phyloP scores from a whole-genome alignment of 2,797 vertebrate genomes.

The Parauchenoglanis punctatus region DNA sequence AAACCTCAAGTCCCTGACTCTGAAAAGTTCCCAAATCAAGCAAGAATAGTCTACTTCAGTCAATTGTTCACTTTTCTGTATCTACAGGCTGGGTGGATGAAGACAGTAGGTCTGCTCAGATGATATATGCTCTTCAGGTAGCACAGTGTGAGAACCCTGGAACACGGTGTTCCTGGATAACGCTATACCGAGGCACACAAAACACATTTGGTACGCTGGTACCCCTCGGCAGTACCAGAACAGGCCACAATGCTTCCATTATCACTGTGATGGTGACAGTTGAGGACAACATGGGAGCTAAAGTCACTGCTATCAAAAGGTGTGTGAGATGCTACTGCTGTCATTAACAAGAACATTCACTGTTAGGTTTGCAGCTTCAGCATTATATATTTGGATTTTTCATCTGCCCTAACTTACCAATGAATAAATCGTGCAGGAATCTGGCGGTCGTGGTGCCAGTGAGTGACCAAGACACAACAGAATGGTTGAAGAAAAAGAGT shows the following conservation, averaged over 20 bases:
- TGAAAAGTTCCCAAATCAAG: neutral
- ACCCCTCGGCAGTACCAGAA: constrained; percentile 64
- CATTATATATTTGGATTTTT: neutral
- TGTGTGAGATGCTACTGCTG: constrained; percentile 49
- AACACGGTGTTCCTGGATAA: constrained; percentile 65
- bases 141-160: constrained; percentile 60
- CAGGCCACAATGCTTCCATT: constrained; percentile 53
- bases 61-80: constrained; percentile 14
- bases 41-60: neutral
- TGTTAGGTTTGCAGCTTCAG: neutral
- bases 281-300: constrained; percentile 73
- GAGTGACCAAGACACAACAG: constrained; percentile 37
- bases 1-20: neutral
- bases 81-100: constrained; percentile 74
- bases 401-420: neutral
- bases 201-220: constrained; percentile 68
- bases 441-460: constrained; percentile 63
- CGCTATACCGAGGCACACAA: constrained; percentile 78
- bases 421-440: constrained; percentile 62
- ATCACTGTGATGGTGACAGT: constrained; percentile 70
- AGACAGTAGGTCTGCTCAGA: constrained; percentile 66
- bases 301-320: constrained; percentile 73
- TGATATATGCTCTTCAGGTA: constrained; percentile 77
- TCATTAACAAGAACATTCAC: neutral
- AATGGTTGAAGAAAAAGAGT: constrained; percentile 74